Percentiles rank a stretch among this genome's conserved stretches.
Evolutionary conservation across 2,113 vertebrate species (phyloP).

Genomic region (Macheiramphus alcinus): DNA sequence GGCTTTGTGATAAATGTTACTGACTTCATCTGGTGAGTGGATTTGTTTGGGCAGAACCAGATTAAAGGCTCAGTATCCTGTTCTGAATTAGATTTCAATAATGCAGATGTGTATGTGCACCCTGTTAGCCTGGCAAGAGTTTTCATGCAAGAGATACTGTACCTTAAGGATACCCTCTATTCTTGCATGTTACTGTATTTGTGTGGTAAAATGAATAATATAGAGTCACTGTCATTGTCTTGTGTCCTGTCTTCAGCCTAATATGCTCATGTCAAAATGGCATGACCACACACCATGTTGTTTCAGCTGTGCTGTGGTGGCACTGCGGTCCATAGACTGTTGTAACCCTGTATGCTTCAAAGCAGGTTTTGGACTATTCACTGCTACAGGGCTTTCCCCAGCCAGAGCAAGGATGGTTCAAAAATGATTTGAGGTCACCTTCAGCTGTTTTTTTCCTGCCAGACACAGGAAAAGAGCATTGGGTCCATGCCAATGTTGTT

Average conservation of each 20-base stretch:
- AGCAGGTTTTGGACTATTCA: background rate
- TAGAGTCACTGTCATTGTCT: background rate
- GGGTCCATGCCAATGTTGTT: background rate
- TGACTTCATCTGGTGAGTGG: background rate
- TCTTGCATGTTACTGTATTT: background rate
- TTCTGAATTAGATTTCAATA: slow-evolving; percentile 5
- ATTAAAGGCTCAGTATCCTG: background rate
- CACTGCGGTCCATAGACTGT: rapidly evolving
- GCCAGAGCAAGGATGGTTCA: background rate
- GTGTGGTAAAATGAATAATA: background rate
- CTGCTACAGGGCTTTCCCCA: background rate
- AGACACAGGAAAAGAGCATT: background rate
- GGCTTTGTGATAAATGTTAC: background rate
- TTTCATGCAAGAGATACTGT: background rate
- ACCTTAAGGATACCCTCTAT: background rate
- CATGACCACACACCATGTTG: background rate
- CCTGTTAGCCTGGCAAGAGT: background rate
- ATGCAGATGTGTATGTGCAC: background rate
- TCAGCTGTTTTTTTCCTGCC: background rate
- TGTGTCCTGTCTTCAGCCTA: background rate
- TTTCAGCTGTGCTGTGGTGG: background rate
- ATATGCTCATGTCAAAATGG: background rate
- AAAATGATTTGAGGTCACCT: background rate
- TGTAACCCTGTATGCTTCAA: background rate
- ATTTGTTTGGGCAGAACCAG: background rate